Evolutionary conservation across 2,888 invertebrate genomes (phyloP), one percentile per base, ranked within the genome.

Genomic region (Calameuta filiformis): DNA sequence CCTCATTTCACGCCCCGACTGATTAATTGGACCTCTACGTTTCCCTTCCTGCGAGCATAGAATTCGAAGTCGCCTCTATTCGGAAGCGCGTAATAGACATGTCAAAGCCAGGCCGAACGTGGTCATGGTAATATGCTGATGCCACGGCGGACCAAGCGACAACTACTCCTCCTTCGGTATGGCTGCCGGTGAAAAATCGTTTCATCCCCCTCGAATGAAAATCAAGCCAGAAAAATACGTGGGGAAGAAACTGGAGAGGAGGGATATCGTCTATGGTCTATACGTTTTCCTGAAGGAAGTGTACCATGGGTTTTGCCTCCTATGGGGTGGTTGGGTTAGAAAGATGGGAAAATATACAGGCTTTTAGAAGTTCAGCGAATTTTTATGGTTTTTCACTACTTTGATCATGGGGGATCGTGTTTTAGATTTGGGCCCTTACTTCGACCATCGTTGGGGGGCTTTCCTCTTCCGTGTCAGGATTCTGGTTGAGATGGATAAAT

Each of bases 61-160:
- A 89, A 88, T 89, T 89, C 88, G 84, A 89, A 90, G 89, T 90
- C 88, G 86, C 86, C 87, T 87, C 88, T 87, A 88, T 90, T 89
- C 86, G 88, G 86, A 86, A 87, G 86, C 87, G 87, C 88, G 89
- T 90, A 90, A 91, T 91, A 90, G 91, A 91, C 89, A 90, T 90
- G 91, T 90, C 90, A 91, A 89, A 91, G 89, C 84, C 90, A 91
- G 89, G 84, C 75, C 82, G 86, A 87, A 88, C 87, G 86, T 86
- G 87, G 85, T 87, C 87, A 88, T 85, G 89, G 90, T 90, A 89
- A 90, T 91, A 89, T 89, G 88, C 85, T 84, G 84, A 87, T 87
- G 85, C 84, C 83, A 81, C 75, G 77, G 68, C 77, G 68, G 82
- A 79, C 80, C 80, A 12, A 35, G 33, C 34, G 74, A 71, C 73